These are phyloP conservation scores for Pseudococcus viburni DNA, from an alignment of 2,888 invertebrate species.

Conservation along the genomic window DNA sequence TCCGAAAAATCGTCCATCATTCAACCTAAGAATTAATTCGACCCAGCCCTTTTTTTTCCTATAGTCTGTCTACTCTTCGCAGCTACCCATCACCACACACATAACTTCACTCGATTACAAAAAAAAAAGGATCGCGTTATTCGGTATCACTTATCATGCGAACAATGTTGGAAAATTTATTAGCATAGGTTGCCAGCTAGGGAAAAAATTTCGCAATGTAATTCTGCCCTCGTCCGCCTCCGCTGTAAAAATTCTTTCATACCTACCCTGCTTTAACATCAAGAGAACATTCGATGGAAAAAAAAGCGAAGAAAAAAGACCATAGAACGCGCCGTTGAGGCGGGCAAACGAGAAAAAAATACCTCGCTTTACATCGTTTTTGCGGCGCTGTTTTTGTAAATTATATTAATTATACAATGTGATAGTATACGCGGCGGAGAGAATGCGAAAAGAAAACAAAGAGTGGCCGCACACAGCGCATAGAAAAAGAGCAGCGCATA, in stretches of 20 bases:
- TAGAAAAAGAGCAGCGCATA: not conserved
- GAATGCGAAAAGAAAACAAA: constrained; percentile 31
- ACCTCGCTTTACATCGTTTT: constrained; percentile 40
- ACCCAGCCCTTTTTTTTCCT: constrained; percentile 15
- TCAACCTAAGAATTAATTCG: not conserved
- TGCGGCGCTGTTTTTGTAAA: constrained; percentile 56
- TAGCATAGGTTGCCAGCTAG: constrained; percentile 37
- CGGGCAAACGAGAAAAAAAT: constrained; percentile 17
- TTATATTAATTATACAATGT: constrained; percentile 57
- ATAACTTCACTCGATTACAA: not conserved
- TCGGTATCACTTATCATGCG: constrained; percentile 51
- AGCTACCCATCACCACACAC: not conserved
- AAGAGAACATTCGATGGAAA: not conserved
- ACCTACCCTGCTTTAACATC: not conserved
- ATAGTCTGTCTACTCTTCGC: not conserved
- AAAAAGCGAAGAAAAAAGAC: not conserved
- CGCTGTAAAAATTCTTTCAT: constrained; percentile 12
- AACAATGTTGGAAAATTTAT: constrained; percentile 45
- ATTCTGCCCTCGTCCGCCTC: not conserved
- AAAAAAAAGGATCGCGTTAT: constrained; percentile 46
- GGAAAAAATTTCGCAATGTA: constrained; percentile 40
- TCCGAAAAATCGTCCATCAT: not conserved
- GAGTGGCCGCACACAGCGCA: constrained; percentile 15
- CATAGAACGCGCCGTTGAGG: not conserved
- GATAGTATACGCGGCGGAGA: constrained; percentile 11